phyloP scores from a whole-genome alignment of 64 coral and sea anemone genomes.

The Pachyseris speciosa region DNA sequence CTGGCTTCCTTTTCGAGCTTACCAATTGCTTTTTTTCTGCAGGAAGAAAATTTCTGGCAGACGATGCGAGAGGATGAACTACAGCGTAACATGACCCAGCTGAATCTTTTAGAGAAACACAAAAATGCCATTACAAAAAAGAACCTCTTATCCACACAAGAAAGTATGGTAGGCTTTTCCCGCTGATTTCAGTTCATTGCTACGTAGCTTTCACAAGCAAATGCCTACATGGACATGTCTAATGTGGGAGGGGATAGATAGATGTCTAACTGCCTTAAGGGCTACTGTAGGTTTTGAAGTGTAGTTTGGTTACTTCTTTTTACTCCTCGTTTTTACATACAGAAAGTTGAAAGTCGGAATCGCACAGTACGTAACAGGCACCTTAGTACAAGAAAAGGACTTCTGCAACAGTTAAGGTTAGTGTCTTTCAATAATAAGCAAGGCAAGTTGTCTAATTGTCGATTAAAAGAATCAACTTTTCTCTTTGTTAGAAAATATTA shows the following conservation, averaged over 20 bases:
- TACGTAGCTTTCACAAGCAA: too few species aligned
- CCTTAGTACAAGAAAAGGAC: not conserved
- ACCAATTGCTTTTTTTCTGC: not conserved
- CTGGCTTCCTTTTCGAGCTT: not conserved
- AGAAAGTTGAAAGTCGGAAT: constrained; percentile 32
- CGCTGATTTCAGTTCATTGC: not conserved
- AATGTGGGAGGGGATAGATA: too few species aligned
- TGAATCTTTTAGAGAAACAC: constrained; percentile 67
- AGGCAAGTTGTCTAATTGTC: too few species aligned
- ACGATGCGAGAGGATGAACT: constrained; percentile 69
- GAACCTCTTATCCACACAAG: constrained; percentile 8
- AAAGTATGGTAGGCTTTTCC: constrained; percentile 39
- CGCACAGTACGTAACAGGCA: not conserved
- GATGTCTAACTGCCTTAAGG: too few species aligned
- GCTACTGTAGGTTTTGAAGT: too few species aligned
- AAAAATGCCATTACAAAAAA: constrained; percentile 37
- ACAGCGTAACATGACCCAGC: constrained; percentile 53
- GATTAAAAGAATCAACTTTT: too few species aligned
- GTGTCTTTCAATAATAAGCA: too few species aligned
- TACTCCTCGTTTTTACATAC: not conserved
- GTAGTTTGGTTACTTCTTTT: not conserved
- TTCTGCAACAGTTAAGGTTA: constrained; percentile 1
- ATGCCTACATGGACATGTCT: too few species aligned
- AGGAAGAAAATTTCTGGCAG: constrained; percentile 66
- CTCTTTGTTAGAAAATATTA: too few species aligned